Evolutionary conservation across 2,113 vertebrate species (phyloP), one percentile per base, ranked within the genome.

Genomic region (Centropus bengalensis): DNA sequence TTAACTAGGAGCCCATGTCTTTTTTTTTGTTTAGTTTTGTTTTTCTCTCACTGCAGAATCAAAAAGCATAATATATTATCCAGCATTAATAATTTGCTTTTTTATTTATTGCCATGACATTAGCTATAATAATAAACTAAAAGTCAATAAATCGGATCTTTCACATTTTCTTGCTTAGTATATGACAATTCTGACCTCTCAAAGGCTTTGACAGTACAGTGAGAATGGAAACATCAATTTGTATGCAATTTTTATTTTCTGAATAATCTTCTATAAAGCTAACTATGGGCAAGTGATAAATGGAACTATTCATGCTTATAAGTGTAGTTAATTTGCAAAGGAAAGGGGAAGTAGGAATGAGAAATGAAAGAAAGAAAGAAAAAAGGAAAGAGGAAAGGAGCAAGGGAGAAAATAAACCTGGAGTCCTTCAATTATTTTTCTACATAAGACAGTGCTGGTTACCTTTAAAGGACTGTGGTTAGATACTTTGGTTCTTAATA

Each of bases 101-200:
- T 88, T 90, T 78, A 69, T 88, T 71, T 81, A 77, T 90, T 84
- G n/a, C 26, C 2, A 0, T 70, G 33, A 54, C 30, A 70, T 68
- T 94, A 80, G 20, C 14, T 54, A 9, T 78, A 95, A 75, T 74
- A 88, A 74, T 75, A 89, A 87, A 60, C 24, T 64, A 80, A 89
- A 89, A 22, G 47, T 85, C 69, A 93, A 9, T 82, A 80, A 93
- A 92, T 93, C 70, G 76, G 90, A 59, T 58, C 7, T 71, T 51
- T 94, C 87, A 38, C 30, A 7, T 92, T 64, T 88, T 78, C 32
- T 89, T 91, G 56, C 59, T 87, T 79, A 85, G 17, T 52, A 91
- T 81, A 66, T 96, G 47, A 42, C 30, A 80, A 42, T 87, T 54
- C 38, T 94, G 13, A 40, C 22, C 27, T 88, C 66, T 78, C 47